phyloP scores from a whole-genome alignment of 2,797 vertebrate genomes.

The Gallirallus australis region DNA sequence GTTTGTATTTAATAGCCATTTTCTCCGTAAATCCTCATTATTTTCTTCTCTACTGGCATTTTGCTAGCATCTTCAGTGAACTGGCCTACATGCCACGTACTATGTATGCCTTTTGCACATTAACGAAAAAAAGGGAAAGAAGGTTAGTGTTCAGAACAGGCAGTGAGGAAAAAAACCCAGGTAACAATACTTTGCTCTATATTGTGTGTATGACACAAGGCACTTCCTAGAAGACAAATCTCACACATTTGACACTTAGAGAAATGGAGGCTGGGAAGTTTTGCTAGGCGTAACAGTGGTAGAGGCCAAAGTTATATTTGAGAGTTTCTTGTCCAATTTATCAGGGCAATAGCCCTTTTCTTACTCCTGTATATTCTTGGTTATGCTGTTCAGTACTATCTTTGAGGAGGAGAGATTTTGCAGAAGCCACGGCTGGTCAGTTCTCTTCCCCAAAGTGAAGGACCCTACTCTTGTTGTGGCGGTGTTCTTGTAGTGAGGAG shows the following conservation, averaged over 20 bases:
- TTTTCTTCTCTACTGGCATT: not conserved
- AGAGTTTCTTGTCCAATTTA: not conserved
- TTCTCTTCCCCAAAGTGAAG: not conserved
- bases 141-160: not conserved
- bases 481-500: not conserved
- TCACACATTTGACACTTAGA: not conserved
- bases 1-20: not conserved
- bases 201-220: rapidly evolving
- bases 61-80: not conserved
- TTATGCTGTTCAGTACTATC: not conserved
- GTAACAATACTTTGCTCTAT: not conserved
- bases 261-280: not conserved
- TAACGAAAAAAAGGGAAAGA: not conserved
- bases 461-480: not conserved
- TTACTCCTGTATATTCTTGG: not conserved
- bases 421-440: not conserved
- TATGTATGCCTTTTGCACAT: not conserved
- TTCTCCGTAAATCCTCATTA: not conserved
- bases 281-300: not conserved
- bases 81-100: not conserved
- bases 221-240: not conserved
- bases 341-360: not conserved
- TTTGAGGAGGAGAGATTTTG: not conserved
- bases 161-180: not conserved
- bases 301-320: not conserved